Percentiles rank a stretch among this genome's conserved stretches.
phyloP scores from a whole-genome alignment of 2,888 invertebrate genomes.

The Cephus pulcher region DNA sequence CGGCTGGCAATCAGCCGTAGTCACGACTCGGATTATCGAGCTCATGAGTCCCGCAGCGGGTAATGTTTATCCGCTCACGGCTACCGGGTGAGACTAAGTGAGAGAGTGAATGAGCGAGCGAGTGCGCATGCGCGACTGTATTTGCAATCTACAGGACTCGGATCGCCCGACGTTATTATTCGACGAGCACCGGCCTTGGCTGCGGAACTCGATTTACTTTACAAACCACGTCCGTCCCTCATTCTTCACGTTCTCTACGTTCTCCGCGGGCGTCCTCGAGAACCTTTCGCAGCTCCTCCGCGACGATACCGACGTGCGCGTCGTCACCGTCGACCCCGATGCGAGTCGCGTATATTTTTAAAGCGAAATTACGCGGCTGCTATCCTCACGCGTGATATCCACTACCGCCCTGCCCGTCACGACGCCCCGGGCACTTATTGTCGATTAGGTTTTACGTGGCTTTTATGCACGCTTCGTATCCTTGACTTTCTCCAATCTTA shows the following conservation, averaged over 20 bases:
- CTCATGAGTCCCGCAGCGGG: conserved; percentile 8
- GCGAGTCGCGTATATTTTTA: conserved; percentile 38
- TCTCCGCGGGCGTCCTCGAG: neutral
- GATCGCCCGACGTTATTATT: conserved; percentile 4
- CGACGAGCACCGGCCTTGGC: conserved; percentile 9
- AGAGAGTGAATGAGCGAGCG: neutral
- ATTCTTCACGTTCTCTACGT: neutral
- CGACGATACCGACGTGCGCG: conserved; percentile 4
- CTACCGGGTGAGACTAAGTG: conserved; percentile 2
- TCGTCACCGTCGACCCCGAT: conserved; percentile 36
- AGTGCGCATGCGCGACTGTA: neutral
- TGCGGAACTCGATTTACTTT: conserved; percentile 6
- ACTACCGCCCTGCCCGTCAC: neutral
- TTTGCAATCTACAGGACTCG: conserved; percentile 3
- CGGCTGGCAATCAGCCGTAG: conserved; percentile 10
- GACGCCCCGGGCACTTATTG: neutral
- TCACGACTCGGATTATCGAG: conserved; percentile 11
- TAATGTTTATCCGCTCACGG: conserved; percentile 11
- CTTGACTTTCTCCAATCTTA: neutral
- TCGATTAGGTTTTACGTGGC: neutral
- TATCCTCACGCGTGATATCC: neutral
- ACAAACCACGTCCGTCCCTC: conserved; percentile 1
- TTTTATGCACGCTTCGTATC: neutral
- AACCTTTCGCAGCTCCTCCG: neutral
- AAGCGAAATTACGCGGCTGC: conserved; percentile 11